A percentile compares a stretch with the other conserved stretches of the same genome.
Evolutionary conservation across 92 coral and sea anemone genomes (phyloP).

Genomic region (Porites cylindrica): DNA sequence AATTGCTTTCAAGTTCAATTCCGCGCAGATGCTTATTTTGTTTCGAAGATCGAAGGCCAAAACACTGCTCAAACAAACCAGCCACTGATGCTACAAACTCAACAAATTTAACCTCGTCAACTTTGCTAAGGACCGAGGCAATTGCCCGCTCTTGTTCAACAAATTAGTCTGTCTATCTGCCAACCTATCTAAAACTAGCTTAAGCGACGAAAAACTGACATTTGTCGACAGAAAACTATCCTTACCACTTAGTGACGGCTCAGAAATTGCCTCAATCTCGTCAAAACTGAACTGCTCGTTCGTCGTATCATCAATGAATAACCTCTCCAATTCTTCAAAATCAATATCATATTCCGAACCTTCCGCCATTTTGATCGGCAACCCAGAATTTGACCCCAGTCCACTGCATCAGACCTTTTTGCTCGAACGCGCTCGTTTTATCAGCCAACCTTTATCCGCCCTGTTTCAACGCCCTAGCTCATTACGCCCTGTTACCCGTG

Average conservation of each 20-base stretch:
- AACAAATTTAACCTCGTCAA: not conserved
- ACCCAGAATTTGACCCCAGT: no score
- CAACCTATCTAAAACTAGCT: no score
- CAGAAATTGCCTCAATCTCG: no score
- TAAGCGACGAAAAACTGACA: not conserved
- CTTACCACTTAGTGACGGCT: no score
- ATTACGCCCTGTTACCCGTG: no score
- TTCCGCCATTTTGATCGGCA: not conserved
- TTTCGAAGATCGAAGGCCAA: not conserved
- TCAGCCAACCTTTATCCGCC: not conserved
- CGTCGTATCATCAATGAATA: no score
- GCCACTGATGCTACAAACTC: no score
- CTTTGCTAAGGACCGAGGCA: not conserved
- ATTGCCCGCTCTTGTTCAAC: not conserved
- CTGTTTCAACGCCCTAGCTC: not conserved
- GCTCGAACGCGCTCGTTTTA: not conserved
- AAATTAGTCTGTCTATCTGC: not conserved
- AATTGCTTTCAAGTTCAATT: no score
- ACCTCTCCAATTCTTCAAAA: no score
- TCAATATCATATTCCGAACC: not conserved
- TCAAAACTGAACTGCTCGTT: no score
- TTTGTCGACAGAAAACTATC: not conserved
- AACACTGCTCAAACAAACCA: no score
- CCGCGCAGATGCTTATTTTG: not conserved
- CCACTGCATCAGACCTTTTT: no score